A percentile compares a stretch with the other conserved stretches of the same genome.
These are phyloP conservation scores for Manis javanica DNA, from an alignment of 2,797 vertebrate species.

Conservation along the genomic window DNA sequence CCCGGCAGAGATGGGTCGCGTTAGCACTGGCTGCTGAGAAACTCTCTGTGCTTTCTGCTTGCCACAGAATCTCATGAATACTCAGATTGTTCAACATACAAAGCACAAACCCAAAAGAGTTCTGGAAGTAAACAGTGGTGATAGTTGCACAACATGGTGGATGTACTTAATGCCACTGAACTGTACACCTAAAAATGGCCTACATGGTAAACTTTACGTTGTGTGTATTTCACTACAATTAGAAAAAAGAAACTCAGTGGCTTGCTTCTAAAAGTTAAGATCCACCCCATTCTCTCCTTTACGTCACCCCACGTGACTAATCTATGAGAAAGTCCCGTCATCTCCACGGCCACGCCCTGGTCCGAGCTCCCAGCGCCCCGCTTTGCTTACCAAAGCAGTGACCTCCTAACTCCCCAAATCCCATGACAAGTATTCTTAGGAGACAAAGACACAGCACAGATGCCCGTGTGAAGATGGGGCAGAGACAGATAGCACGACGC, in stretches of 20 bases:
- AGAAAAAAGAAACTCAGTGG: not conserved
- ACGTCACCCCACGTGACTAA: not conserved
- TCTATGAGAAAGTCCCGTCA: not conserved
- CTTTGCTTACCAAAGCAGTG: not conserved
- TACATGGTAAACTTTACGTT: not conserved
- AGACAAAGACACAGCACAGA: not conserved
- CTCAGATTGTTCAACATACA: not conserved
- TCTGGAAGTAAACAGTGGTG: not conserved
- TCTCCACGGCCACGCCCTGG: not conserved
- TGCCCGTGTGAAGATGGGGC: not conserved
- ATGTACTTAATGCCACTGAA: not conserved
- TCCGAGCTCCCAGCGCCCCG: not conserved
- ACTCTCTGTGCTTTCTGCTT: not conserved
- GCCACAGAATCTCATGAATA: not conserved
- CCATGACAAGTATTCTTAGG: too few species aligned
- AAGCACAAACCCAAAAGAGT: not conserved
- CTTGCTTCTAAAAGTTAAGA: not conserved
- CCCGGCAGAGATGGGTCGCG: not conserved
- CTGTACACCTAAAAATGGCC: not conserved
- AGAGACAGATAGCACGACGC: rapidly evolving
- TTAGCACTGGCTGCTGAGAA: not conserved
- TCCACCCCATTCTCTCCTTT: not conserved
- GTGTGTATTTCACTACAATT: not conserved
- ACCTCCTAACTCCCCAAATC: not conserved
- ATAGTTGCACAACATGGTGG: not conserved